phyloP scores from a whole-genome alignment of 2,113 vertebrate genomes.

The Cyanoderma ruficeps region DNA sequence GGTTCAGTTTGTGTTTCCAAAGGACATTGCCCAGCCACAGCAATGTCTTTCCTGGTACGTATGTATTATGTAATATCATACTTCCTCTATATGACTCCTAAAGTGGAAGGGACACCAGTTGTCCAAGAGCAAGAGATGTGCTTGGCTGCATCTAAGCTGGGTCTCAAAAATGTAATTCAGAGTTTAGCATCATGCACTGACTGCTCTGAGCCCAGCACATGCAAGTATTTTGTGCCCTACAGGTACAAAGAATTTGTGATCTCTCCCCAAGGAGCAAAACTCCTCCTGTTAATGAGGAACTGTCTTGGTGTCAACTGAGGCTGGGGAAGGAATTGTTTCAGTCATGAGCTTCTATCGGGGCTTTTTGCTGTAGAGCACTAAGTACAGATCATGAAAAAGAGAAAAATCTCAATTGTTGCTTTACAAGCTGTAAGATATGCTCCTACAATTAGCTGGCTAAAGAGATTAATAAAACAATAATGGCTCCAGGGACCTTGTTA shows the following conservation, averaged over 20 bases:
- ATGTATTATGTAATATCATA: background rate
- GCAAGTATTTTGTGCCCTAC: background rate
- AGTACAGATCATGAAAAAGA: background rate
- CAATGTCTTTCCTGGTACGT: background rate
- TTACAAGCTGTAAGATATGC: background rate
- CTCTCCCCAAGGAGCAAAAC: background rate
- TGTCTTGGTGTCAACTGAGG: background rate
- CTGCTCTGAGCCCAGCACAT: background rate
- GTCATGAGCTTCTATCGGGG: background rate
- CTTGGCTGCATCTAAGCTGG: background rate
- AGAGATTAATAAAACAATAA: background rate
- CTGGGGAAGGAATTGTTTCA: background rate
- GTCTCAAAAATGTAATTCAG: background rate
- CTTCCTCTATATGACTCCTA: background rate
- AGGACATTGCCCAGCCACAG: background rate
- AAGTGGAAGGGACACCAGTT: background rate
- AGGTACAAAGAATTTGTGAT: background rate
- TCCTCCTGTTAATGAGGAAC: background rate
- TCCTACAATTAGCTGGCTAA: background rate
- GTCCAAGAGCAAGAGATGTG: background rate
- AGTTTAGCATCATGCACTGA: background rate
- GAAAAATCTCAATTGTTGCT: background rate
- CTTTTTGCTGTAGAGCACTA: background rate
- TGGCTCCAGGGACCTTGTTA: background rate
- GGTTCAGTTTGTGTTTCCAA: background rate